Conservation (phyloP, 1,140 invertebrate species). For the Hirudo medicinalis region DNA sequence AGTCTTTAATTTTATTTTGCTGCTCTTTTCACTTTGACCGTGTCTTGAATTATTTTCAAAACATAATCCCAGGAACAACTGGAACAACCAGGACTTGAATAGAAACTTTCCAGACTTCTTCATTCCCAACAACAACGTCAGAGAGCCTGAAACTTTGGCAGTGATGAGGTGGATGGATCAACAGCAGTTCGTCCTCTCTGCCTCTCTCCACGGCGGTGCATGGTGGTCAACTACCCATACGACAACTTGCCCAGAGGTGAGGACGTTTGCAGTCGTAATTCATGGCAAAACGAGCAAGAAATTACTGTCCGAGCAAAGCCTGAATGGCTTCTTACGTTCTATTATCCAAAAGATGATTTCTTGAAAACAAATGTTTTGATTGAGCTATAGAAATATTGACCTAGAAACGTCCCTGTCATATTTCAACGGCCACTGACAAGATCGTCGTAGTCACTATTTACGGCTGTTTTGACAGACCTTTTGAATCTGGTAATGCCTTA, state of each 20-base stretch:
- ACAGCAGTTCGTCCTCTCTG: conserved; percentile 83
- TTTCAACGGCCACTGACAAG: no score
- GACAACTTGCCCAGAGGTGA: conserved; percentile 57
- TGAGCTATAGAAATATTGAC: background rate
- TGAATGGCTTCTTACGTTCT: no score
- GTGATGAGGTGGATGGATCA: conserved; percentile 78
- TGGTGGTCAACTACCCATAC: conserved; percentile 80
- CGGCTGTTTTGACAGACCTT: no score
- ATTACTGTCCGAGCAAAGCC: conserved; percentile 52
- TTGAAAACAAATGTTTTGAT: background rate
- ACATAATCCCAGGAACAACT: conserved; percentile 55
- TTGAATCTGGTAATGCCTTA: no score
- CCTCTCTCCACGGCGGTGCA: conserved; percentile 87
- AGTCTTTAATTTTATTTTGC: background rate
- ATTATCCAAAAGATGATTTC: no score
- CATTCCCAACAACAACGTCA: conserved; percentile 7
- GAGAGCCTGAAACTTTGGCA: conserved; percentile 64
- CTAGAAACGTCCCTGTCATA: no score
- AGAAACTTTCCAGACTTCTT: conserved; percentile 81
- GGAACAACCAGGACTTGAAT: conserved; percentile 73
- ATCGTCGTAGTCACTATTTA: no score
- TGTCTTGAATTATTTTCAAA: no score
- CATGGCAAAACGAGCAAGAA: conserved; percentile 50
- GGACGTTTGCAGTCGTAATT: background rate
- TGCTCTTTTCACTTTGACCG: no score